Evolutionary conservation across 2,888 invertebrate genomes (phyloP), one percentile per base, ranked within the genome.

Genomic region (Auanema sp.): DNA sequence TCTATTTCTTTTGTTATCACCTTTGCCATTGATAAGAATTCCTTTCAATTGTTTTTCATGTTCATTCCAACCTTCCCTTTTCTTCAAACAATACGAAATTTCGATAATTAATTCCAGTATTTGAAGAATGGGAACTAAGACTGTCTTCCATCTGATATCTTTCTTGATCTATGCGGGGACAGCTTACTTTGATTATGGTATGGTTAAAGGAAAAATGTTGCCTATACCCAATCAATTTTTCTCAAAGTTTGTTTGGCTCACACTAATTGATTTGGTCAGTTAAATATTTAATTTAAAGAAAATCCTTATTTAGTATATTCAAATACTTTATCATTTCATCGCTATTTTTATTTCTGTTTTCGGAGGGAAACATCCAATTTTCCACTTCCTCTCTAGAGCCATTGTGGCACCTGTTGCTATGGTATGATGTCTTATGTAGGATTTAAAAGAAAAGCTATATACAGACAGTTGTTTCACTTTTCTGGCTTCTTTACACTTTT

Each of bases 211-310:
- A 21, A 21, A 66, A 14, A 49, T 66, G 11, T 60, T 75, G 8
- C 78, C 76, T n/a, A 71, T 81, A 40, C 72, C 71, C 1, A 65
- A 66, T 40, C 65, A 72, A 10, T 74, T 68, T 47, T 64, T 75
- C 54, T 79, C 79, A 10, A 69, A 77, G 58, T 75, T 80, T 53
- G 80, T 77, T 16, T 81, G 81, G 81, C 70, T 81, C 18, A 81
- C 81, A 8, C 69, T 81, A 65, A 68, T 80, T 55, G 76, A 78
- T 62, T 64, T 81, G 64, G 80, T 81, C 25, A 65, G 71, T 68
- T 69, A 42, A 11, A 43, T 0, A 12, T 25, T 51, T 14, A 14
- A 42, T 43, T 33, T 4, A 16, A 43, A 59, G 16, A 49, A 57
- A 24, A 23, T 41, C 0, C 24, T 6, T 49, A 42, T 79, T 66